These are phyloP conservation scores for Pogona vitticeps DNA, from an alignment of 2,113 vertebrate genomes.

Conservation along the genomic window DNA sequence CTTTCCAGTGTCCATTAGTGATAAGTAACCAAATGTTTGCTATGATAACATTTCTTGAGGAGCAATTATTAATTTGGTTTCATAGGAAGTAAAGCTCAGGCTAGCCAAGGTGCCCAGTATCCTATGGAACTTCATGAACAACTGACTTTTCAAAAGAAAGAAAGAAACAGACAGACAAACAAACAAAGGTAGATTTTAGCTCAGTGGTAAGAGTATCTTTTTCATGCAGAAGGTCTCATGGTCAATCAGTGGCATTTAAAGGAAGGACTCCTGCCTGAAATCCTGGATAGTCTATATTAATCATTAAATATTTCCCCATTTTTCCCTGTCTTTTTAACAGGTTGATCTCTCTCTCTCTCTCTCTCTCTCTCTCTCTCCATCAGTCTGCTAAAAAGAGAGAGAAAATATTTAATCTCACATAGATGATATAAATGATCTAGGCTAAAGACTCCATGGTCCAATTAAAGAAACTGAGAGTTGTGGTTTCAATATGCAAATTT, in stretches of 20 bases:
- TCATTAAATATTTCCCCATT: too few species aligned
- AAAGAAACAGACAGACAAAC: too few species aligned
- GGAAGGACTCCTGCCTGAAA: not conserved
- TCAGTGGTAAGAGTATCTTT: not conserved
- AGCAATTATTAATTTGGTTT: not conserved
- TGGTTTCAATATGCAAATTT: not conserved
- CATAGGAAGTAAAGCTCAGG: not conserved
- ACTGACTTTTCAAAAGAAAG: not conserved
- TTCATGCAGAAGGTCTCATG: not conserved
- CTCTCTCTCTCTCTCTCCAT: not conserved
- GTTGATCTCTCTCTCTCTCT: too few species aligned
- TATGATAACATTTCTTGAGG: not conserved
- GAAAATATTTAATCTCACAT: not conserved
- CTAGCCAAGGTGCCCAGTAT: not conserved
- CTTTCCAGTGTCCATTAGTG: not conserved
- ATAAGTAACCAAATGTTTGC: not conserved
- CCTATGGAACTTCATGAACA: not conserved
- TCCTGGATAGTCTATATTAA: not conserved
- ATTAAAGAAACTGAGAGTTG: not conserved
- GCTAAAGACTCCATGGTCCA: not conserved
- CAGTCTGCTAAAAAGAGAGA: not conserved
- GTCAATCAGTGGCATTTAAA: not conserved
- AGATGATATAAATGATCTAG: not conserved
- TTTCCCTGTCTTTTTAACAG: too few species aligned
- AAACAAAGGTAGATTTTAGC: not conserved